Percentiles rank a stretch among this genome's conserved stretches.
phyloP scores from a whole-genome alignment of 64 coral and sea anemone genomes.

The Dendronephthya gigantea region DNA sequence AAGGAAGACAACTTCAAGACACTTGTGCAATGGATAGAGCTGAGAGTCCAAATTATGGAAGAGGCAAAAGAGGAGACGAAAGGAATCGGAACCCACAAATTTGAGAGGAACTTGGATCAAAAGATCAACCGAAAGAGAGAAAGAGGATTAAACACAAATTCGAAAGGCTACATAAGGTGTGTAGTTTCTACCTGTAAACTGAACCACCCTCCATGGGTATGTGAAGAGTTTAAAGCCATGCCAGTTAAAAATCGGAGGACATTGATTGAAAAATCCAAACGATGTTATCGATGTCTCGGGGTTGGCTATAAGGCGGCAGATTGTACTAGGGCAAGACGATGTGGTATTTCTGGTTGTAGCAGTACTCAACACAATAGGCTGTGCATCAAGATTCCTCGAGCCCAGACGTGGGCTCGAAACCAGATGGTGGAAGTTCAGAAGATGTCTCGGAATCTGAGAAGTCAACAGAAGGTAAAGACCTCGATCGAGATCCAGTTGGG shows the following conservation, averaged over 20 bases:
- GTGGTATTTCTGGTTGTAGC: constrained; percentile 24
- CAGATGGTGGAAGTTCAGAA: too few relatives aligned
- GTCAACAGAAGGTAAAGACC: background rate
- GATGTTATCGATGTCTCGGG: constrained; percentile 47
- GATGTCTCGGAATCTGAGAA: background rate
- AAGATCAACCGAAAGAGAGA: background rate
- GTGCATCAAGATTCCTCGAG: background rate
- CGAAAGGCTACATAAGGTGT: constrained; percentile 9
- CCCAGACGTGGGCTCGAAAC: background rate
- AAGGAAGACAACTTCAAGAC: constrained; percentile 36
- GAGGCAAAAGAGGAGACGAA: constrained; percentile 32
- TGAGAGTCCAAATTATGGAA: constrained; percentile 41
- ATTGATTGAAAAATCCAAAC: constrained; percentile 21
- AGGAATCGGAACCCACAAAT: background rate
- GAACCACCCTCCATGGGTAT: constrained; percentile 37
- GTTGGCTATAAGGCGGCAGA: constrained; percentile 25
- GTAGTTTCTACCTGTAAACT: constrained; percentile 24
- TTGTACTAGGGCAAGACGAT: background rate
- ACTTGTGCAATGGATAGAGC: constrained; percentile 39
- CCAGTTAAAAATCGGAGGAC: constrained; percentile 33
- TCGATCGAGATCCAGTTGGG: background rate
- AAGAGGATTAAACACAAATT: constrained; percentile 22
- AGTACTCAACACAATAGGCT: constrained; percentile 31
- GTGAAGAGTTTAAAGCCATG: constrained; percentile 42
- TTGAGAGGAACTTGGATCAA: background rate